These are phyloP conservation scores for Terrapene triunguis DNA, from an alignment of 2,113 vertebrate species.

Conservation along the genomic window DNA sequence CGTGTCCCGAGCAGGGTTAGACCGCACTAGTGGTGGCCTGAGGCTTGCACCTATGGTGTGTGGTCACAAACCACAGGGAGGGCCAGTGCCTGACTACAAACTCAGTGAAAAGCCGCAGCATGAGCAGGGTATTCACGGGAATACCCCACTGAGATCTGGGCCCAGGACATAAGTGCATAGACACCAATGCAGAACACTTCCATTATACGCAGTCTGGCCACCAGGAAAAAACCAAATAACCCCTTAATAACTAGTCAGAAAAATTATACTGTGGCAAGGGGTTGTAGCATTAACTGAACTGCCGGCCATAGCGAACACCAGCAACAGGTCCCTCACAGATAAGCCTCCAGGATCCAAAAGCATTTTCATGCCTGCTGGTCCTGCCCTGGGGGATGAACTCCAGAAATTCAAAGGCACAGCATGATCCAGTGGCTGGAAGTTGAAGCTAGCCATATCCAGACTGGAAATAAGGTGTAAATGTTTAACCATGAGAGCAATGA, in stretches of 20 bases:
- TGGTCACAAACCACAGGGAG: not conserved
- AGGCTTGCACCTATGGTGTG: not conserved
- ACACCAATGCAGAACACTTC: not conserved
- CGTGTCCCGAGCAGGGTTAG: not conserved
- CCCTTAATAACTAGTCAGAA: not conserved
- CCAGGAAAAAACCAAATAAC: not conserved
- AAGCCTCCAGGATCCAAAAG: slow-evolving; percentile 90
- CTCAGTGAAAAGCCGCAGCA: not conserved
- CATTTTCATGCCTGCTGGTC: slow-evolving; percentile 86
- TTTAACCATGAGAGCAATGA: not conserved
- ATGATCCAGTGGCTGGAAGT: not conserved
- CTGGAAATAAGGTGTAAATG: not conserved
- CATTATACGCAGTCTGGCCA: not conserved
- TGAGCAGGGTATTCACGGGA: not conserved
- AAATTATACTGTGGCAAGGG: slow-evolving; percentile 71
- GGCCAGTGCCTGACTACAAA: not conserved
- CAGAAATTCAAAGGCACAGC: slow-evolving; percentile 89
- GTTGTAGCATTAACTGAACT: slow-evolving; percentile 88
- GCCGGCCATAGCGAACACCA: slow-evolving; percentile 90
- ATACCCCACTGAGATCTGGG: not conserved
- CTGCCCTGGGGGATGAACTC: slow-evolving; percentile 88
- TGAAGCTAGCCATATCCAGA: not conserved
- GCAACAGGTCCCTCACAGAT: slow-evolving; percentile 89
- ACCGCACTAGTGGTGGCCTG: not conserved
- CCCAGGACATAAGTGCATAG: not conserved